Base-by-base conservation (phyloP, 2,888 invertebrate species). In the Mimas tiliae region DNA sequence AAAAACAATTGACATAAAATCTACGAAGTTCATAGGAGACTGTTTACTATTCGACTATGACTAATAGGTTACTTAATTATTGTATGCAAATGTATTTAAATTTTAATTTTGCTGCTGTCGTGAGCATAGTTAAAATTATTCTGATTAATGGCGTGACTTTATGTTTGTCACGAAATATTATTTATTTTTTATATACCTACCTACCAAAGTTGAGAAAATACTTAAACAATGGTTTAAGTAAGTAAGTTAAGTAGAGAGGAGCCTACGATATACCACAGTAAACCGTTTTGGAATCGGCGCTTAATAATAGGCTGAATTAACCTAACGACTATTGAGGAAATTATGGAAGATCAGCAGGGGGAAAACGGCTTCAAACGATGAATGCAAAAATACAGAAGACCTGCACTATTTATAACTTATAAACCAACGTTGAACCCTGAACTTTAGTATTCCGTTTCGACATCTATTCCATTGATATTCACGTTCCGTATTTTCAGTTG, bases 11-110 rank as follows among this genome's bases (percentile, higher is more conserved):
- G n/a, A 16, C 48, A 19, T 9, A 8, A 19, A 50, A 19, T 9
- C 19, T 11, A 19, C 8, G 11, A 45, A 1, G 19, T 19, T 50
- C 16, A 50, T 50, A 50, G 50, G 8, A 16, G 1, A 19, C 9
- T 52, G 27, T 52, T 52, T 52, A 52, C 27, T 52, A 19, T 19
- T 50, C 48, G 19, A 50, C 19, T 1, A 50, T 50, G 50, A 50
- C 19, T 50, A 50, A 50, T 50, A 50, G 19, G 16, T 19, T 19
- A 50, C 19, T 50, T 50, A 50, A 50, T 50, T 50, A 50, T 50
- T 50, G 50, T 50, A 50, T 50, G 19, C 14, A 55, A 55, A 38
- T 55, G 7, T 34, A 55, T 33, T 55, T 16, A 55, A 38, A 50
- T 50, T 8, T 50, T 38, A 16, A 16, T 38, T 53, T 55, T 55